These are phyloP conservation scores for Apis dorsata DNA, from an alignment of 1,140 invertebrate species.

Conservation along the genomic window DNA sequence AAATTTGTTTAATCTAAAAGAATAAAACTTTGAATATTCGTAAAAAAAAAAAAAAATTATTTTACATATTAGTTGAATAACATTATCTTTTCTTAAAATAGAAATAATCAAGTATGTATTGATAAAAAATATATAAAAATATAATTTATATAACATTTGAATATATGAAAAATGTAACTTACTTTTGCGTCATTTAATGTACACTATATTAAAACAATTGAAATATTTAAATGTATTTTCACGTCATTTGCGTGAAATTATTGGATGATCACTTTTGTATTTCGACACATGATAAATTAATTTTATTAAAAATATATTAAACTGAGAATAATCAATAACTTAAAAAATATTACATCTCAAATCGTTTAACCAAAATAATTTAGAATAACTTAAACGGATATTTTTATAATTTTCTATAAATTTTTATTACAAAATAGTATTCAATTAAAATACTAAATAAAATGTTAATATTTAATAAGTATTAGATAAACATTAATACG, in stretches of 20 bases:
- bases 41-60: not conserved
- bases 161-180: slow-evolving; percentile 31
- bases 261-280: not conserved
- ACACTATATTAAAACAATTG: slow-evolving; percentile 6
- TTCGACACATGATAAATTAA: not conserved
- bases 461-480: too few relatives aligned
- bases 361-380: not conserved
- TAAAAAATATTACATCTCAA: too few relatives aligned
- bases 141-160: not conserved
- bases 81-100: not conserved
- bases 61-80: not conserved
- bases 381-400: not conserved
- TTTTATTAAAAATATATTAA: not conserved
- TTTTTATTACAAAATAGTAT: slow-evolving; percentile 10
- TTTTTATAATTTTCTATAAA: not conserved
- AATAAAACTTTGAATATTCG: not conserved
- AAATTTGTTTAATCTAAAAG: not conserved
- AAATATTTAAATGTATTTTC: not conserved
- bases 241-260: not conserved
- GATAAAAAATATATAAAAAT: not conserved
- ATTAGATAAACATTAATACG: not conserved
- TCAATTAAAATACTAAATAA: not conserved
- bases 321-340: too few relatives aligned
- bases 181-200: slow-evolving; percentile 8
- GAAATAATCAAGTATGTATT: not conserved